Evolutionary conservation across 2,113 vertebrate species (phyloP).

Genomic region (Pseudolaguvia tuberculata): DNA sequence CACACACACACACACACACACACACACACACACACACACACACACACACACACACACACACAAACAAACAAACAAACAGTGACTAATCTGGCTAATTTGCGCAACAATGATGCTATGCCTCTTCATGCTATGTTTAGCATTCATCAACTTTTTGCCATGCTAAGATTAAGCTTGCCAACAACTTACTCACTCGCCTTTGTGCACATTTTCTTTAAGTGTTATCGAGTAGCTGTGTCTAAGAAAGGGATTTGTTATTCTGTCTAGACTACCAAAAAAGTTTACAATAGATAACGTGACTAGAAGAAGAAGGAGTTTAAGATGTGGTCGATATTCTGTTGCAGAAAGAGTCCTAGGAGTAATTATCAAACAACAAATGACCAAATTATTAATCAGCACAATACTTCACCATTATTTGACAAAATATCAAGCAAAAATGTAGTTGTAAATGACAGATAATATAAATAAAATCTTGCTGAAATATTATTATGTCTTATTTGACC

Average conservation of each 20-base stretch:
- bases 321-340: neutral
- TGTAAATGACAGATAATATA: neutral
- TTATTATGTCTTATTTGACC: too few relatives aligned
- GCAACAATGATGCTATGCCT: neutral
- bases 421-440: neutral
- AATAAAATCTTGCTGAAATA: neutral
- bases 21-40: too few relatives aligned
- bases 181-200: neutral
- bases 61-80: too few relatives aligned
- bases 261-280: neutral
- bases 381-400: neutral
- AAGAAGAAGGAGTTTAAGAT: neutral
- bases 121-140: neutral
- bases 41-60: slow-evolving; percentile 8
- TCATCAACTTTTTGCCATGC: neutral
- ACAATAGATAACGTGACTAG: neutral
- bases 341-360: neutral
- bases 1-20: slow-evolving; percentile 5
- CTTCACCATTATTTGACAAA: neutral
- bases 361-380: neutral
- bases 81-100: slow-evolving; percentile 1
- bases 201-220: neutral
- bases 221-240: neutral
- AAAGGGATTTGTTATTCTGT: neutral
- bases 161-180: neutral